Evolutionary conservation across 2,888 invertebrate species (phyloP).

Genomic region (Beris chalybata): DNA sequence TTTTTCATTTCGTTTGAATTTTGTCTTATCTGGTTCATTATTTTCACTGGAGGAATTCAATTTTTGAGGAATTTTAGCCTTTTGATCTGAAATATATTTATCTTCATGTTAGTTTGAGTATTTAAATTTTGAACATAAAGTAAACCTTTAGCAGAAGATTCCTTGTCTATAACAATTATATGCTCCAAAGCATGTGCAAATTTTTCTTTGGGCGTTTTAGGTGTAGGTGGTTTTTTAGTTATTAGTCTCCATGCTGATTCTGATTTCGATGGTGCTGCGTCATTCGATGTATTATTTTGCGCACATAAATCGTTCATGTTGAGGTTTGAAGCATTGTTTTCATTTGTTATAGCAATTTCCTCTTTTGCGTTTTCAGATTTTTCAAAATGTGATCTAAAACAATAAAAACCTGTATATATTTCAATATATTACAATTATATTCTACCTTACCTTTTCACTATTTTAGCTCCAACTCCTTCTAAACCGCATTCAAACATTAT

Average conservation of each 20-base stretch:
- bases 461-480: conserved; percentile 83
- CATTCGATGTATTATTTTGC: conserved; percentile 24
- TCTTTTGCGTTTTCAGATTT: conserved; percentile 67
- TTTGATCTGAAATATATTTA: conserved; percentile 17
- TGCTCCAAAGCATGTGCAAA: conserved; percentile 51
- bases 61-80: conserved; percentile 34
- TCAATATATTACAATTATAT: too few relatives aligned
- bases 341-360: conserved; percentile 52
- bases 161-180: conserved; percentile 46
- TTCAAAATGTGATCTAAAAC: conserved; percentile 70
- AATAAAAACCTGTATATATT: conserved; percentile 49
- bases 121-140: neutral
- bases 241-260: conserved; percentile 55
- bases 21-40: conserved; percentile 55
- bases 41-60: conserved; percentile 55
- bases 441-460: conserved; percentile 47
- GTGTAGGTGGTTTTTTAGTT: conserved; percentile 60
- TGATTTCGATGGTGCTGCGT: conserved; percentile 42
- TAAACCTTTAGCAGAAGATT: conserved; percentile 36
- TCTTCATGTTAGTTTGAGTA: neutral
- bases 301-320: conserved; percentile 48
- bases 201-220: conserved; percentile 64
- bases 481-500: conserved; percentile 97
- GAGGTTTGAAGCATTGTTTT: conserved; percentile 42
- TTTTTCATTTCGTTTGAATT: conserved; percentile 48